phyloP scores from a whole-genome alignment of 2,888 invertebrate genomes.

The Tholera decimalis region DNA sequence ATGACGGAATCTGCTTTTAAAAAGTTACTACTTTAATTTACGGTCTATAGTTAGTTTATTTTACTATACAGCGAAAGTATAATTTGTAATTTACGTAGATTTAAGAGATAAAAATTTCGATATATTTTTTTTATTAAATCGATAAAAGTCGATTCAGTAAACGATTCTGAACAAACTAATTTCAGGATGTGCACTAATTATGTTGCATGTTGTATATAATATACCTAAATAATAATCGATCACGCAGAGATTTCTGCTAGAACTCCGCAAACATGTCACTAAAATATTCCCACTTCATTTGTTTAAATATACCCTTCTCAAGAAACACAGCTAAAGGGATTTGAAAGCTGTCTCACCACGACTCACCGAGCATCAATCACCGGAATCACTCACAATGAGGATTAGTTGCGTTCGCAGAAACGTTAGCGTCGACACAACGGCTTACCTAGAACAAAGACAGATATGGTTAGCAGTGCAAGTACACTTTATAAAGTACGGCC shows the following conservation, averaged over 20 bases:
- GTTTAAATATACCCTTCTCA: slow-evolving; percentile 33
- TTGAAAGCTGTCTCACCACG: slow-evolving; percentile 41
- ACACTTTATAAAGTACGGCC: slow-evolving; percentile 45
- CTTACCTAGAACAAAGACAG: slow-evolving; percentile 82
- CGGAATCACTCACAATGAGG: slow-evolving; percentile 59
- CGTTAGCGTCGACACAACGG: slow-evolving; percentile 55
- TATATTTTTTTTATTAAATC: too few relatives aligned
- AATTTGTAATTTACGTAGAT: too few relatives aligned
- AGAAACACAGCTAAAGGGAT: slow-evolving; percentile 17
- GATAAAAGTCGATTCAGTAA: too few relatives aligned
- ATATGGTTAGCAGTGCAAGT: slow-evolving; percentile 55
- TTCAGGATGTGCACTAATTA: too few relatives aligned
- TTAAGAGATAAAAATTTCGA: too few relatives aligned
- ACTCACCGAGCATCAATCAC: slow-evolving; percentile 64
- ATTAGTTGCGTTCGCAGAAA: slow-evolving; percentile 70
- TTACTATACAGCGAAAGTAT: too few relatives aligned
- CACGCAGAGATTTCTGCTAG: not conserved
- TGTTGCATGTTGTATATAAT: too few relatives aligned
- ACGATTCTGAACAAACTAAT: too few relatives aligned
- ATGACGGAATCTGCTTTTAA: too few relatives aligned
- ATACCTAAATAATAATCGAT: too few relatives aligned
- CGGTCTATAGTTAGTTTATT: too few relatives aligned
- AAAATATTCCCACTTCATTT: slow-evolving; percentile 1
- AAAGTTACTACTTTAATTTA: too few relatives aligned
- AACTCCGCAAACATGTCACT: not conserved